Base-by-base conservation (phyloP, 2,113 vertebrate species). In the Thinocorus orbignyianus region DNA sequence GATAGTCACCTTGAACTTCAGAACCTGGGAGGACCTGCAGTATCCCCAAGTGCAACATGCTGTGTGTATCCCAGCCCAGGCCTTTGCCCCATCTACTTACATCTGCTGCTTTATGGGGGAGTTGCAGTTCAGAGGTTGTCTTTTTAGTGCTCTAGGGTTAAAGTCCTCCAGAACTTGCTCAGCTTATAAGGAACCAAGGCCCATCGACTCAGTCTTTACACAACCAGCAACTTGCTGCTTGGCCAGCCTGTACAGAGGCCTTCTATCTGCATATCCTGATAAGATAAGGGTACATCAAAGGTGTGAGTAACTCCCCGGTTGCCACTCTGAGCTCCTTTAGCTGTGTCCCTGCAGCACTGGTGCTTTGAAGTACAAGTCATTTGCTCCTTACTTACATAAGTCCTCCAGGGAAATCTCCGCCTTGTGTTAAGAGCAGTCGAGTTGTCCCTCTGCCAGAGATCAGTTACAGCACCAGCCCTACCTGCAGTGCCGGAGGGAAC, bases 261-360 rank as follows among this genome's bases (percentile, higher is more conserved):
- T 66, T 62, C 7, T 28, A 89, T 70, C 60, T 81, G 16, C 60
- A 42, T 83, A 33, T 10, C 17, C 65, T 57, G 95, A 81, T 95
- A 92, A 95, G 92, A 94, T 93, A 95, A 95, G 69, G 46, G 10
- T 11, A 89, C 51, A 89, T 96, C 91, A 96, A 86, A 97, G 52
- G 46, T 22, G 26, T 44, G 20, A 73, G 49, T 64, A 76, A 66
- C 52, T 90, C 84, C 70, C 9, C 1, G 5, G 3, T 10, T 66
- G 64, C 80, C 80, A 84, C 60, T 95, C 72, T 18, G 33, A 73
- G 86, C 69, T 91, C 69, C 77, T 93, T 95, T 33, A 77, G 46
- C 76, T 88, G 86, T 93, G 88, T 78, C 48, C 72, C 77, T 68
- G 79, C 73, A 74, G 80, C 55, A 10, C 1, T 48, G 42, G 46